Percentiles rank a stretch among this genome's conserved stretches.
Conservation (phyloP, 2,888 invertebrate genomes). For the Eudasyphora cyanicolor region DNA sequence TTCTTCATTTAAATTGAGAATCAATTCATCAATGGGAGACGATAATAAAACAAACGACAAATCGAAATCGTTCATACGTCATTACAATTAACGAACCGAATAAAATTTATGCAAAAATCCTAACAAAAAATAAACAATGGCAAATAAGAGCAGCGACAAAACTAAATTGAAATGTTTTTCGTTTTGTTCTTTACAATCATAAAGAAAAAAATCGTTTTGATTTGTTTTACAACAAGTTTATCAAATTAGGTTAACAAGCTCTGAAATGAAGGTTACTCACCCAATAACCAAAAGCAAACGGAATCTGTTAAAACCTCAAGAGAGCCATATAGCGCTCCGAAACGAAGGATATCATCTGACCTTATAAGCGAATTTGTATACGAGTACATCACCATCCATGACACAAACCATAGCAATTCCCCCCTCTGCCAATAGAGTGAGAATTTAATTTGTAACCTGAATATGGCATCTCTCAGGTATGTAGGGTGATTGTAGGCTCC, state of each 20-base stretch:
- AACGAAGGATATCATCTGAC: slow-evolving; percentile 66
- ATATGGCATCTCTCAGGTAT: background rate
- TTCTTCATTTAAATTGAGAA: slow-evolving; percentile 46
- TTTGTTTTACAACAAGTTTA: slow-evolving; percentile 51
- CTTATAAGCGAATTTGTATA: slow-evolving; percentile 52
- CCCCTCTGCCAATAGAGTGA: background rate
- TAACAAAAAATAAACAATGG: slow-evolving; percentile 41
- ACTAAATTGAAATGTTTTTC: slow-evolving; percentile 10
- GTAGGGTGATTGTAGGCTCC: background rate
- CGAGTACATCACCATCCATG: too few relatives aligned
- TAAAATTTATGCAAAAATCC: slow-evolving; percentile 40
- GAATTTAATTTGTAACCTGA: background rate
- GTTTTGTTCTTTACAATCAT: background rate
- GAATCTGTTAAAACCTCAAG: slow-evolving; percentile 31
- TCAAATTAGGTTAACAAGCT: slow-evolving; percentile 61
- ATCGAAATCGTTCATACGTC: slow-evolving; percentile 3
- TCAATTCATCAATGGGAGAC: slow-evolving; percentile 59
- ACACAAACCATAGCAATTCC: background rate
- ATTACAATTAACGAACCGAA: slow-evolving; percentile 50
- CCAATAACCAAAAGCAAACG: slow-evolving; percentile 18
- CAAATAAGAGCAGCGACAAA: slow-evolving; percentile 24
- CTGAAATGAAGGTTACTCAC: slow-evolving; percentile 40
- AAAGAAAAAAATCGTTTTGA: slow-evolving; percentile 27
- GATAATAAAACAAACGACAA: background rate
- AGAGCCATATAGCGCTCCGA: slow-evolving; percentile 34